These are phyloP conservation scores for Apus apus DNA, from an alignment of 2,113 vertebrate genomes.

Conservation along the genomic window DNA sequence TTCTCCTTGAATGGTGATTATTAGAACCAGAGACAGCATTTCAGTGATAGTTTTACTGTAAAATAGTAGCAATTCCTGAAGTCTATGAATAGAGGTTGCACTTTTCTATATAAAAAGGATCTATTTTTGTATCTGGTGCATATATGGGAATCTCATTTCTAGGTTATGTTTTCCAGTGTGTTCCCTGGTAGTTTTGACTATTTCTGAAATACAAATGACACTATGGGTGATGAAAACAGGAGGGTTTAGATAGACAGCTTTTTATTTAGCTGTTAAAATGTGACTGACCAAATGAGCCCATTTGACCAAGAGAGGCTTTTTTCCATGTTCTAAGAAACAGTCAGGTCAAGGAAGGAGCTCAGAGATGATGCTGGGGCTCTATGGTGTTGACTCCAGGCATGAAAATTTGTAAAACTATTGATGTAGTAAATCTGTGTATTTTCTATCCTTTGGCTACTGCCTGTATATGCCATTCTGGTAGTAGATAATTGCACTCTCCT, in stretches of 20 bases:
- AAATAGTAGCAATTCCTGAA: background rate
- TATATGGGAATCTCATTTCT: background rate
- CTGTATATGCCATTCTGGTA: background rate
- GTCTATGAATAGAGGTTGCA: background rate
- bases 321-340: background rate
- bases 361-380: background rate
- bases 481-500: background rate
- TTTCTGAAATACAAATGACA: background rate
- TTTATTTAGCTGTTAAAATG: background rate
- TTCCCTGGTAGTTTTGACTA: background rate
- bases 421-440: background rate
- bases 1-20: background rate
- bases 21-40: background rate
- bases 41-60: background rate
- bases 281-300: background rate
- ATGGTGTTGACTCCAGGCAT: background rate
- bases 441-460: background rate
- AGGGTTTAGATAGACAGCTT: background rate
- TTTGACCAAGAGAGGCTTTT: background rate
- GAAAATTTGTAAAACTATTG: background rate
- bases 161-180: background rate
- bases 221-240: background rate
- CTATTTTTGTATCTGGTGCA: background rate
- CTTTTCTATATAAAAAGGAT: background rate
- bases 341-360: background rate